Evolutionary conservation across 2,888 invertebrate genomes (phyloP).

Genomic region (Cactoblastis cactorum): DNA sequence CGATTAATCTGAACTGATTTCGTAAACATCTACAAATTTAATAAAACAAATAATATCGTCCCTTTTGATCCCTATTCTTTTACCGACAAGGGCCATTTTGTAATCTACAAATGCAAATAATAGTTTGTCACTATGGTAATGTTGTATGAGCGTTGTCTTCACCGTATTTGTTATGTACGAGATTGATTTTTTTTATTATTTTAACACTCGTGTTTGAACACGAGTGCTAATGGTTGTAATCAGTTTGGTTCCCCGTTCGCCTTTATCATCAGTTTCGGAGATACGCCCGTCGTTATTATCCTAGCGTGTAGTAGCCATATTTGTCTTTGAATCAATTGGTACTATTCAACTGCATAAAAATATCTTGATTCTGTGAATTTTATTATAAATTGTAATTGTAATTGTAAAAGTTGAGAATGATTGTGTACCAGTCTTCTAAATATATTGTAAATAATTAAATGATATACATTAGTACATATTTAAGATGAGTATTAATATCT

Average conservation of each 20-base stretch:
- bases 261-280: slow-evolving; percentile 9
- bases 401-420: too few species aligned
- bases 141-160: slow-evolving; percentile 51
- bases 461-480: too few species aligned
- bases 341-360: too few species aligned
- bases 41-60: background rate
- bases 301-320: background rate
- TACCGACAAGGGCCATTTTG: background rate
- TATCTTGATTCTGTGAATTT: too few species aligned
- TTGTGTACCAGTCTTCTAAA: too few species aligned
- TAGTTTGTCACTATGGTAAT: slow-evolving; percentile 1
- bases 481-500: too few species aligned
- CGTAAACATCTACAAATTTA: slow-evolving; percentile 34
- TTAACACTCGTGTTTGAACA: slow-evolving; percentile 66
- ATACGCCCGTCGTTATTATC: background rate
- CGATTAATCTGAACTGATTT: slow-evolving; percentile 72
- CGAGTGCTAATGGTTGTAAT: slow-evolving; percentile 66
- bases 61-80: background rate
- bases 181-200: slow-evolving; percentile 44
- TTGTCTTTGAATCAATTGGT: too few species aligned
- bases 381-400: too few species aligned
- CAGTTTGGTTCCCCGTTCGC: slow-evolving; percentile 45
- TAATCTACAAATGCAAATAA: background rate
- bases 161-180: slow-evolving; percentile 63
- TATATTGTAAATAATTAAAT: too few species aligned